Evolutionary conservation across 2,888 invertebrate species (phyloP).

Genomic region (Andrena minutula): DNA sequence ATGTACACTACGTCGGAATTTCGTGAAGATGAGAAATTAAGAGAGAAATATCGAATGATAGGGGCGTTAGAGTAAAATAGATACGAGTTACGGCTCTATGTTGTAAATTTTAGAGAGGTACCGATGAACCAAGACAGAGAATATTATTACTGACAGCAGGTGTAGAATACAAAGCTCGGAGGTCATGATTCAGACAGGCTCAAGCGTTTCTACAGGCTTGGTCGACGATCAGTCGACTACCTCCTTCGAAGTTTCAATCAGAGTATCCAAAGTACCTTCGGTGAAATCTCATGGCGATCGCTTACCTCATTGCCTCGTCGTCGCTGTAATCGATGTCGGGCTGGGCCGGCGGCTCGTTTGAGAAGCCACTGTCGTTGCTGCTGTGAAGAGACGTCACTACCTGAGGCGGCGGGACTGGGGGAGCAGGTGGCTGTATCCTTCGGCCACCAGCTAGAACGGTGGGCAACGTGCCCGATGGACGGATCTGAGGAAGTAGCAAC

Average conservation of each 20-base stretch:
- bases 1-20: neutral
- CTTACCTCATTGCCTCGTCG: slow-evolving; percentile 92
- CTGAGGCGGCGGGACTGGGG: slow-evolving; percentile 83
- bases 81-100: slow-evolving; percentile 23
- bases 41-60: slow-evolving; percentile 14
- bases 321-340: slow-evolving; percentile 96
- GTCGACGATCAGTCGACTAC: slow-evolving; percentile 35
- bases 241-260: slow-evolving; percentile 29
- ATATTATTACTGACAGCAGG: slow-evolving; percentile 34
- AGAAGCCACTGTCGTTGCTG: slow-evolving; percentile 96
- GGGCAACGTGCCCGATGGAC: slow-evolving; percentile 84
- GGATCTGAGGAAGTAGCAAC: slow-evolving; percentile 75
- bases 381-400: slow-evolving; percentile 91
- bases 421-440: slow-evolving; percentile 85
- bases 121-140: slow-evolving; percentile 35
- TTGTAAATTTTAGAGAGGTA: slow-evolving; percentile 21
- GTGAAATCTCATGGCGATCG: slow-evolving; percentile 12
- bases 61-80: slow-evolving; percentile 32
- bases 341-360: slow-evolving; percentile 94
- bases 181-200: slow-evolving; percentile 44
- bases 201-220: slow-evolving; percentile 55
- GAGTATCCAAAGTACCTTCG: slow-evolving; percentile 42
- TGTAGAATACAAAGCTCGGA: slow-evolving; percentile 52
- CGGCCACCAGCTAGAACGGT: slow-evolving; percentile 82
- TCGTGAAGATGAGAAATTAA: slow-evolving; percentile 7